Evolutionary conservation across 2,797 vertebrate genomes (phyloP).

Genomic region (Chloroceryle inda): DNA sequence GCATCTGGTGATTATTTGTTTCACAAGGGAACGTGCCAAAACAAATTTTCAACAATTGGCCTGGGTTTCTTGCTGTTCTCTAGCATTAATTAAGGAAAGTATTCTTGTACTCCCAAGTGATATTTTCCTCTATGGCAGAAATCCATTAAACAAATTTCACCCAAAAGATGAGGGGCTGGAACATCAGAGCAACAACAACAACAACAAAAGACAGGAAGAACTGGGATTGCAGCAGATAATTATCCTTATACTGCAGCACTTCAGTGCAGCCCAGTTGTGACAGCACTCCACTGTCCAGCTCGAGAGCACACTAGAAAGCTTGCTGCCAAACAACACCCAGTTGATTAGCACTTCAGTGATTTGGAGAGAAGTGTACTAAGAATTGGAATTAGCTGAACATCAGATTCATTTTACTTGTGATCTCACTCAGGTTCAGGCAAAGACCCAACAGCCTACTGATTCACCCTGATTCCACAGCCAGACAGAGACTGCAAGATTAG

Average conservation of each 20-base stretch:
- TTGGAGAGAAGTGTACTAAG: neutral
- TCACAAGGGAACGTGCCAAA: slow-evolving; percentile 18
- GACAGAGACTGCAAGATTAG: neutral
- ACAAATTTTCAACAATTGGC: neutral
- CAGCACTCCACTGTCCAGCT: neutral
- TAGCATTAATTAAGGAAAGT: slow-evolving; percentile 13
- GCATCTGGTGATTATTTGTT: slow-evolving; percentile 4
- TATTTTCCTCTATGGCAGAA: slow-evolving; percentile 21
- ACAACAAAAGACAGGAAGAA: neutral
- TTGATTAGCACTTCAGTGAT: neutral
- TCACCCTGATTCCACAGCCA: neutral
- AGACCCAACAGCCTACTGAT: neutral
- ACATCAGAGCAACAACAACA: neutral
- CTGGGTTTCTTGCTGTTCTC: slow-evolving; percentile 3
- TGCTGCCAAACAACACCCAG: neutral
- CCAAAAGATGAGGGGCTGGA: neutral
- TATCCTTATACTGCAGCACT: neutral
- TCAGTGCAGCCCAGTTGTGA: neutral
- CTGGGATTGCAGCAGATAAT: neutral
- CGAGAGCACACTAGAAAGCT: neutral
- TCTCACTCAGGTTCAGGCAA: neutral
- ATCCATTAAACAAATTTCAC: slow-evolving; percentile 2
- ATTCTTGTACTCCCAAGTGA: neutral
- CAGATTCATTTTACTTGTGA: neutral
- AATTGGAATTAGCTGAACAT: slow-evolving; percentile 6